phyloP scores from a whole-genome alignment of 2,113 vertebrate species.

The Microcebus ravelobensis region DNA sequence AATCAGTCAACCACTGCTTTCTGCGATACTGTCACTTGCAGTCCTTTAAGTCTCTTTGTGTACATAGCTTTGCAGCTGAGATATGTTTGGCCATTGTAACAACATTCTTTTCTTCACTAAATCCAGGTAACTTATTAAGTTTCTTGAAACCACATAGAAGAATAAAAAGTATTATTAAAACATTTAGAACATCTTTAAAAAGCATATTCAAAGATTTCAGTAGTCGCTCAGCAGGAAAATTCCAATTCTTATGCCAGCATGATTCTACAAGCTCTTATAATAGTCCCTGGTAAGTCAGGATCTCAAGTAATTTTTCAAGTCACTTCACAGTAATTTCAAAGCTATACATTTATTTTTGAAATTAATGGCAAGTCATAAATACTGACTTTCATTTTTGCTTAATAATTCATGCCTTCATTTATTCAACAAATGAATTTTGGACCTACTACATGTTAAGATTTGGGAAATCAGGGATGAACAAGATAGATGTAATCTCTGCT shows the following conservation, averaged over 20 bases:
- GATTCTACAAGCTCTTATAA: conserved; percentile 44
- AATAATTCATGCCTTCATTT: conserved; percentile 40
- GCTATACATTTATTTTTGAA: conserved; percentile 57
- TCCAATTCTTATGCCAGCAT: conserved; percentile 45
- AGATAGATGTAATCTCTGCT: neutral
- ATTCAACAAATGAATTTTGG: neutral
- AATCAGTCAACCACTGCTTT: neutral
- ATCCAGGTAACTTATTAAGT: conserved; percentile 6
- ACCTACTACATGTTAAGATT: neutral
- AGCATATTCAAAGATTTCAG: conserved; percentile 49
- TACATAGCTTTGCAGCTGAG: neutral
- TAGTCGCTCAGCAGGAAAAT: conserved; percentile 39
- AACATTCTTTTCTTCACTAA: conserved; percentile 48
- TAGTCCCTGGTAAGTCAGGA: conserved; percentile 7
- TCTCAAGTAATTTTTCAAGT: conserved; percentile 54
- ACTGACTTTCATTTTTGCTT: conserved; percentile 40
- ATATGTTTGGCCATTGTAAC: conserved; percentile 35
- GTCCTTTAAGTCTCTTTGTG: neutral
- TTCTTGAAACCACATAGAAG: conserved; percentile 44
- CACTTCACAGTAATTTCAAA: conserved; percentile 66
- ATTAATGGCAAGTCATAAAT: conserved; percentile 59
- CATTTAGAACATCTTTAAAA: conserved; percentile 42
- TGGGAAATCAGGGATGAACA: conserved; percentile 20
- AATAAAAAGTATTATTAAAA: conserved; percentile 57
- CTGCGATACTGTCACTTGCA: neutral